These are phyloP conservation scores for Pseudochirops cupreus DNA, from an alignment of 2,797 vertebrate genomes.

Conservation along the genomic window DNA sequence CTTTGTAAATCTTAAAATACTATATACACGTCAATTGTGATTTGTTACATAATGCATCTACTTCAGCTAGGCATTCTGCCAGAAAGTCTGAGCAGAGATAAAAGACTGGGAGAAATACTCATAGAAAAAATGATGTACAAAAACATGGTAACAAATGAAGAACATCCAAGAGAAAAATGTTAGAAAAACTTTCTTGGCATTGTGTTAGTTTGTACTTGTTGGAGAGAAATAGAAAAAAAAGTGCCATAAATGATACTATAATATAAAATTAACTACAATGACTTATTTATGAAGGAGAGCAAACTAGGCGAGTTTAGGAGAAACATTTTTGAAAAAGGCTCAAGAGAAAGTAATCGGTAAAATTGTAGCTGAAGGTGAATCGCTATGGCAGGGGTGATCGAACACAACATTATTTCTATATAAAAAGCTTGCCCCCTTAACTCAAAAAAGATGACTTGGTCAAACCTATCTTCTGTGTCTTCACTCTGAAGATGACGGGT, in stretches of 20 bases:
- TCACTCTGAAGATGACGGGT: slow-evolving; percentile 54
- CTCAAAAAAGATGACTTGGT: slow-evolving; percentile 41
- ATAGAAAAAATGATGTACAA: slow-evolving; percentile 53
- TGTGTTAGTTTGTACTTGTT: slow-evolving; percentile 74
- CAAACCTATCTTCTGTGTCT: slow-evolving; percentile 48
- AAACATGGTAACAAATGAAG: slow-evolving; percentile 41
- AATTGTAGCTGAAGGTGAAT: slow-evolving; percentile 69
- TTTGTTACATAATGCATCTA: slow-evolving; percentile 26
- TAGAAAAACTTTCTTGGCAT: slow-evolving; percentile 14
- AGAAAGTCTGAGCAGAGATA: slow-evolving; percentile 42
- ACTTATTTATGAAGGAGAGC: slow-evolving; percentile 64
- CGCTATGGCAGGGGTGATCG: slow-evolving; percentile 70
- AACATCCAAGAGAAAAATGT: neutral
- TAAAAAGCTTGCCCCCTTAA: slow-evolving; percentile 61
- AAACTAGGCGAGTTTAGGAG: slow-evolving; percentile 64
- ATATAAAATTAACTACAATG: slow-evolving; percentile 76
- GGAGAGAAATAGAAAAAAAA: slow-evolving; percentile 66
- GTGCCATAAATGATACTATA: slow-evolving; percentile 52
- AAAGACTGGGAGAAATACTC: neutral
- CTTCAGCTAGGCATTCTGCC: neutral
- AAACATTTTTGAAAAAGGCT: slow-evolving; percentile 72
- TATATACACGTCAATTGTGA: neutral
- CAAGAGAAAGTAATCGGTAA: slow-evolving; percentile 77
- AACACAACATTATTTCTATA: slow-evolving; percentile 62
- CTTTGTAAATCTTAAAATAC: neutral